phyloP scores from a whole-genome alignment of 2,888 invertebrate genomes.

The Cyclophora albipunctata region DNA sequence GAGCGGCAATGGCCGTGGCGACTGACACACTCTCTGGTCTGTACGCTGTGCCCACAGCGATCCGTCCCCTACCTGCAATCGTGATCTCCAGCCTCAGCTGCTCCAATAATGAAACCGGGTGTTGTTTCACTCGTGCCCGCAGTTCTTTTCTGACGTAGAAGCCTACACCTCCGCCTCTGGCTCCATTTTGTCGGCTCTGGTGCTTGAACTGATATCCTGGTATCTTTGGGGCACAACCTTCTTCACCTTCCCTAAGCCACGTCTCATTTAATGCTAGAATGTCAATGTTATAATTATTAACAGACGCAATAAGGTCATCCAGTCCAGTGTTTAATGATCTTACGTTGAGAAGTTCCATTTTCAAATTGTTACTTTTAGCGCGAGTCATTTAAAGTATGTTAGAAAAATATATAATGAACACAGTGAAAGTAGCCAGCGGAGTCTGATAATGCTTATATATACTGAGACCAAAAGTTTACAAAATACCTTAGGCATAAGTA shows the following conservation, averaged over 20 bases:
- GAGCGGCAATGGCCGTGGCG: too few relatives aligned
- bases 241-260: too few relatives aligned
- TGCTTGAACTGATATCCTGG: constrained; percentile 8
- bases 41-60: too few relatives aligned
- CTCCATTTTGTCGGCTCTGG: neutral
- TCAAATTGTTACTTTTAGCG: constrained; percentile 5
- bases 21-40: neutral
- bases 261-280: too few relatives aligned
- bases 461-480: too few relatives aligned
- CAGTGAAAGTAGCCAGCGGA: too few relatives aligned
- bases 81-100: neutral
- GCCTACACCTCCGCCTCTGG: constrained; percentile 1
- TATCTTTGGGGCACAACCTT: constrained; percentile 7
- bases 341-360: constrained; percentile 17
- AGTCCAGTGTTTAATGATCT: too few relatives aligned
- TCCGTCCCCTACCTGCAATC: too few relatives aligned
- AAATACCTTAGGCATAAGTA: too few relatives aligned
- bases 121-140: constrained; percentile 4
- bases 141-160: constrained; percentile 8
- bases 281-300: constrained; percentile 5
- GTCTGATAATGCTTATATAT: too few relatives aligned
- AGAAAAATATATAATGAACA: too few relatives aligned
- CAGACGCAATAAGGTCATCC: constrained; percentile 15
- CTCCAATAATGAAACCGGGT: constrained; percentile 5
- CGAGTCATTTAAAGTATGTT: too few relatives aligned